Evolutionary conservation across 2,113 vertebrate genomes (phyloP).

Genomic region (Lanius collurio): DNA sequence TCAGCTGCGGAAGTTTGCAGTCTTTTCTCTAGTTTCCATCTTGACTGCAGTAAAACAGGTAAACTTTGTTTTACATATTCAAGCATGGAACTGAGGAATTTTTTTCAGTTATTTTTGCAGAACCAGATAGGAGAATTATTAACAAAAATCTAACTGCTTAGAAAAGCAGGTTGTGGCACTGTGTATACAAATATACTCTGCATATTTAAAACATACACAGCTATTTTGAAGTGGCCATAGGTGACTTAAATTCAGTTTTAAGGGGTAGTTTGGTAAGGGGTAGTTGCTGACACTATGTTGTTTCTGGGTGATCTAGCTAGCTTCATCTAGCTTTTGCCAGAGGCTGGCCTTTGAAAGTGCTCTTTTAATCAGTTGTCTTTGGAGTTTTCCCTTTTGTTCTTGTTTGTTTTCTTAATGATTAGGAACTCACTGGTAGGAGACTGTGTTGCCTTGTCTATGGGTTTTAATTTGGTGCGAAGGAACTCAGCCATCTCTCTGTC

Average conservation of each 20-base stretch:
- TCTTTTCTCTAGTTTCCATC: background rate
- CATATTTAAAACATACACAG: background rate
- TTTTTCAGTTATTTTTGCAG: background rate
- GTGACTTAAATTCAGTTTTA: background rate
- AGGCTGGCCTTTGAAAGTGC: background rate
- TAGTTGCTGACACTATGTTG: background rate
- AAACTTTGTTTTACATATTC: background rate
- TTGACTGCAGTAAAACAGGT: background rate
- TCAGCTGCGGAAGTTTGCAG: background rate
- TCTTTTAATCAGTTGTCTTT: background rate
- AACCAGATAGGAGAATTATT: background rate
- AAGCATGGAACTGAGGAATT: background rate
- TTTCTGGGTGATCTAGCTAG: background rate
- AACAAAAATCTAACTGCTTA: background rate
- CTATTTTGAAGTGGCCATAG: background rate
- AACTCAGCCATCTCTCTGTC: conserved; percentile 98
- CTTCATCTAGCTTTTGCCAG: background rate
- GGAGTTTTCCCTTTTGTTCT: background rate
- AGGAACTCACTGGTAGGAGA: conserved; percentile 83
- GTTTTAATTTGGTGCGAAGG: conserved; percentile 92
- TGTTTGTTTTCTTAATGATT: background rate
- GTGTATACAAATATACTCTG: background rate
- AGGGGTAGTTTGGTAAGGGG: background rate
- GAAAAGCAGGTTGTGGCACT: background rate
- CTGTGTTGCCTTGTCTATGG: conserved; percentile 86